Base-by-base conservation (phyloP, 2,113 vertebrate species). In the Otis tarda region DNA sequence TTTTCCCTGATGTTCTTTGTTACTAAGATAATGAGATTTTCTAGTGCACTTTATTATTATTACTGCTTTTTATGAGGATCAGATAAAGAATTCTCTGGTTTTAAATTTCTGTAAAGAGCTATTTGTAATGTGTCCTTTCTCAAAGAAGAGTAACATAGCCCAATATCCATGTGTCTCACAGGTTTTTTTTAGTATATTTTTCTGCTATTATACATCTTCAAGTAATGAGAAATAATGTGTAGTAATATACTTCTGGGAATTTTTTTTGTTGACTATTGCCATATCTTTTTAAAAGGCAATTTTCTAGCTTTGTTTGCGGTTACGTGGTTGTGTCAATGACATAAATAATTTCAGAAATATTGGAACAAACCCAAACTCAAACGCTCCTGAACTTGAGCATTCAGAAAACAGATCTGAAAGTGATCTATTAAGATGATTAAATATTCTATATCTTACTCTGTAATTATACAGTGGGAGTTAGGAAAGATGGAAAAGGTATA, bases 271-370 rank as follows among this genome's bases (percentile, higher is more conserved):
- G 14, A 13, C 10, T 77, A 14, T 37, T 78, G 7, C 11, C 7
- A 41, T 37, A 14, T 25, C 5, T 77, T 61, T 83, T 52, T 59
- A 74, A 93, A 91, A 69, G 24, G 4, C 9, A 65, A 5, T 25
- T 49, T 83, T 60, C 18, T 49, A n/a, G 3, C 39, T 80, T 61
- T 37, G 4, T 60, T 90, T 76, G 14, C 17, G 13, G 3, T 49
- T 69, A 22, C 0, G 0, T 2, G 1, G 2, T 77, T 70, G 14
- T 28, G 19, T 71, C 14, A 37, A 0, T 37, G 12, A 37, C 2
- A 2, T 53, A 41, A 31, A 78, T 75, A 0, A 41, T 74, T 81
- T 67, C 50, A 77, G 55, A 17, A 63, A 41, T 68, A 64, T 23
- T 50, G 18, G 27, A 87, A 81, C 6, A 16, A 90, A 27, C 5